Percentiles rank a stretch among this genome's conserved stretches.
These are phyloP conservation scores for Zeugodacus cucurbitae DNA, from an alignment of 1,140 invertebrate species.

Conservation along the genomic window DNA sequence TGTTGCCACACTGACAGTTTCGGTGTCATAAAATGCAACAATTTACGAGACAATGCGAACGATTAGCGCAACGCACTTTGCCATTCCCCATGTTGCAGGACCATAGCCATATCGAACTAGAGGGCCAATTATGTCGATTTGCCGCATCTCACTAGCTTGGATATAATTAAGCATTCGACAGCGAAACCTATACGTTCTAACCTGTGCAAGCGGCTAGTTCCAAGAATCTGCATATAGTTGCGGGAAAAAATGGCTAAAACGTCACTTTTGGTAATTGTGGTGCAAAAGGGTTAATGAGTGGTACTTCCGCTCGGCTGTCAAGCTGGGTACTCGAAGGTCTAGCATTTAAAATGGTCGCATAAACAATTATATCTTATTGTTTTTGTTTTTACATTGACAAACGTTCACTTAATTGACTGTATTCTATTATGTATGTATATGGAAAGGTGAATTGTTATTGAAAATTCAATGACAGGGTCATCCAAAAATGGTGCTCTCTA, in stretches of 20 bases:
- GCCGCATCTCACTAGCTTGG: background rate
- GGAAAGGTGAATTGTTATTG: no score
- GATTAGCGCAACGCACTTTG: slow-evolving; percentile 15
- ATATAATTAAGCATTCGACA: background rate
- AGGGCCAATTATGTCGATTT: background rate
- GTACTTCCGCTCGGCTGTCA: background rate
- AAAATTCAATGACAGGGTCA: no score
- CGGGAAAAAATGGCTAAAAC: background rate
- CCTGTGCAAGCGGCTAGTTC: background rate
- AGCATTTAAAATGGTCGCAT: background rate
- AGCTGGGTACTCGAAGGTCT: background rate
- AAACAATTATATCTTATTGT: background rate
- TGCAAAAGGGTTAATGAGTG: background rate
- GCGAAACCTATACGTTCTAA: background rate
- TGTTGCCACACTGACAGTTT: slow-evolving; percentile 24
- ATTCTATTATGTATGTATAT: background rate
- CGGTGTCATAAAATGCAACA: slow-evolving; percentile 36
- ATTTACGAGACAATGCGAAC: slow-evolving; percentile 30
- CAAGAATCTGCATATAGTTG: background rate
- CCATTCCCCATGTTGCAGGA: background rate
- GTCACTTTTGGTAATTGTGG: background rate
- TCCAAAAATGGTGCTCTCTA: no score
- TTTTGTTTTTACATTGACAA: background rate
- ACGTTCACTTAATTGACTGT: background rate
- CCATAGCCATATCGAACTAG: background rate